Percentiles rank a stretch among this genome's conserved stretches.
These are phyloP conservation scores for Papilio dardanus DNA, from an alignment of 1,140 invertebrate species.

Conservation along the genomic window DNA sequence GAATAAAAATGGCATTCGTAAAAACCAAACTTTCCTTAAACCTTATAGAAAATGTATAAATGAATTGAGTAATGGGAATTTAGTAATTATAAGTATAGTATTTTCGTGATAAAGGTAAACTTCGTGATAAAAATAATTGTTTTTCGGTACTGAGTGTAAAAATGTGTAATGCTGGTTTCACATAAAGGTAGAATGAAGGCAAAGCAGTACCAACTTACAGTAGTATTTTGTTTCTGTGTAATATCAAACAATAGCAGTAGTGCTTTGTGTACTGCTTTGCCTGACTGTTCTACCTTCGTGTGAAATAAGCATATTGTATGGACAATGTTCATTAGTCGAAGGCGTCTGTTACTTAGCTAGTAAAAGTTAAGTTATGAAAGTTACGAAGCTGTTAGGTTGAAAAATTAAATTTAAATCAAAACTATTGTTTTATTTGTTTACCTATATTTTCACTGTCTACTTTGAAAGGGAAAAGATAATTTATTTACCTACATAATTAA, in stretches of 20 bases:
- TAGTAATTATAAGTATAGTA: slow-evolving; percentile 77
- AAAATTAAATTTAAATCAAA: slow-evolving; percentile 76
- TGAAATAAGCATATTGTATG: slow-evolving; percentile 61
- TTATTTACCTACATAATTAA: too few relatives aligned
- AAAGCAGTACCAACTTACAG: too few relatives aligned
- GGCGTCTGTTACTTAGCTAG: slow-evolving; percentile 75
- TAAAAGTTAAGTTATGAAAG: slow-evolving; percentile 76
- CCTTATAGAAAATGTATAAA: slow-evolving; percentile 42
- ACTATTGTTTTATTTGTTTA: slow-evolving; percentile 62
- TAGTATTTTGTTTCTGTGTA: too few relatives aligned
- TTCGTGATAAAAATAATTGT: slow-evolving; percentile 74
- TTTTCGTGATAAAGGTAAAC: slow-evolving; percentile 79
- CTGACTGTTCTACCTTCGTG: background rate
- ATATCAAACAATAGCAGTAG: background rate
- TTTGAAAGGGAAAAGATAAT: too few relatives aligned
- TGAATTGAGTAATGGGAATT: slow-evolving; percentile 78
- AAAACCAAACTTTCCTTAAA: background rate
- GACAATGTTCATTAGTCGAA: slow-evolving; percentile 79
- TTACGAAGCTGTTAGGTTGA: slow-evolving; percentile 80
- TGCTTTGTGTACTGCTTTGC: background rate
- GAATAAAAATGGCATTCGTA: background rate
- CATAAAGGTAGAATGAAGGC: background rate
- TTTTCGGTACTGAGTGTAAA: slow-evolving; percentile 79
- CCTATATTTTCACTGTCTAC: background rate
- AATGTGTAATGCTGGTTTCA: slow-evolving; percentile 50